Evolutionary conservation across 2,888 invertebrate species (phyloP).

Genomic region (Megastigmus dorsalis): DNA sequence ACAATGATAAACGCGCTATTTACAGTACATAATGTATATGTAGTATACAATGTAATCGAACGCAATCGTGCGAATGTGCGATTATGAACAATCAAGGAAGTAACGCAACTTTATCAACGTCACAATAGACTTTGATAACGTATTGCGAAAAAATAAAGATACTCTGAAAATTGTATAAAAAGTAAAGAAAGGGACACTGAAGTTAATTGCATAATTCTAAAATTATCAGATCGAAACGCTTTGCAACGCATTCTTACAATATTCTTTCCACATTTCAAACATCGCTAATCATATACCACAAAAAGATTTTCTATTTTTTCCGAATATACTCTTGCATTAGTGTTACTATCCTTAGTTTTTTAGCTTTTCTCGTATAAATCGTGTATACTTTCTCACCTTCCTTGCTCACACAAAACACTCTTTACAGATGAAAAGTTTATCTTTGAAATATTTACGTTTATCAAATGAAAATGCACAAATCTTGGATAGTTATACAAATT

Average conservation of each 20-base stretch:
- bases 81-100: constrained; percentile 55
- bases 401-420: constrained; percentile 34
- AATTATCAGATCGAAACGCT: constrained; percentile 51
- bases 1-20: constrained; percentile 57
- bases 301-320: constrained; percentile 26
- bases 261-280: constrained; percentile 11
- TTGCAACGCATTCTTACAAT: constrained; percentile 42
- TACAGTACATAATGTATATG: constrained; percentile 54
- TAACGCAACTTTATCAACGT: constrained; percentile 52
- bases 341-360: constrained; percentile 28
- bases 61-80: constrained; percentile 56
- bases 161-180: constrained; percentile 49
- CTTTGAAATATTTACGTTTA: constrained; percentile 18
- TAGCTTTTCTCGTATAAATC: constrained; percentile 42
- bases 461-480: constrained; percentile 21
- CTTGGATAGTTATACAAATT: constrained; percentile 6
- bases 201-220: constrained; percentile 34
- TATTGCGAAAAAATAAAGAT: constrained; percentile 42
- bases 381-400: constrained; percentile 40
- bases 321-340: constrained; percentile 14
- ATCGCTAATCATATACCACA: constrained; percentile 31
- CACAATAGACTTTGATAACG: constrained; percentile 43
- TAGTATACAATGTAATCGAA: constrained; percentile 56
- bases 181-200: constrained; percentile 53
- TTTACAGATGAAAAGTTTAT: constrained; percentile 32